phyloP scores from a whole-genome alignment of 2,888 invertebrate species.

The Chloroclysta siterata region DNA sequence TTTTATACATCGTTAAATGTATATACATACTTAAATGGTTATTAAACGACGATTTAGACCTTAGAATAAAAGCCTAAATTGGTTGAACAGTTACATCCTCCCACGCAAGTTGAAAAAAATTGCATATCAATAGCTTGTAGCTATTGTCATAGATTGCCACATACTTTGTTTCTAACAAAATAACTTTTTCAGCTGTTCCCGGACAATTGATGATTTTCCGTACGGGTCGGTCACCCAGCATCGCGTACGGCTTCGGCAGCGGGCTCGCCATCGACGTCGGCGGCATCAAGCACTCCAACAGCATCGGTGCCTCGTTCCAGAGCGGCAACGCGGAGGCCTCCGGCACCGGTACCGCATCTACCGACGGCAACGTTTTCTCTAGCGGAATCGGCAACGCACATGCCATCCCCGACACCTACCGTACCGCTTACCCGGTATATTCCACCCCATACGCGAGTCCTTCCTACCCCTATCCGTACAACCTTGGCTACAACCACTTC shows the following conservation, averaged over 20 bases:
- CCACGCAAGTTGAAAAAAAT: conserved; percentile 6
- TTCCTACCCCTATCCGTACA: conserved; percentile 47
- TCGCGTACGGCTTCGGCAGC: conserved; percentile 73
- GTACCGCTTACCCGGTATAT: conserved; percentile 38
- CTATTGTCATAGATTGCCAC: not conserved
- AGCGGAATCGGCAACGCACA: conserved; percentile 67
- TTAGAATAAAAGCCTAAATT: not conserved
- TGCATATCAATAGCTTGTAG: conserved; percentile 2
- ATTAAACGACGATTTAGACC: not conserved
- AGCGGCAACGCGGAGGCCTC: conserved; percentile 67
- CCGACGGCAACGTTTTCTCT: conserved; percentile 55
- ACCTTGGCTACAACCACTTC: conserved; percentile 35
- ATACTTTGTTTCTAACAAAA: not conserved
- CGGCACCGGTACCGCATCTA: conserved; percentile 58
- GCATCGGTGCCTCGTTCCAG: conserved; percentile 67
- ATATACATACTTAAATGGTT: not conserved
- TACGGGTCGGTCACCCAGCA: conserved; percentile 64
- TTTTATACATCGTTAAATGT: not conserved
- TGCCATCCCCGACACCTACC: conserved; percentile 48
- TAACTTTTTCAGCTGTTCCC: conserved; percentile 39
- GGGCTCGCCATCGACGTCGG: conserved; percentile 76
- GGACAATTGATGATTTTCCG: conserved; percentile 49
- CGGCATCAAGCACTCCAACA: conserved; percentile 69
- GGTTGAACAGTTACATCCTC: conserved; percentile 6
- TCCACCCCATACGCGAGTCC: conserved; percentile 34